Evolutionary conservation across 2,888 invertebrate species (phyloP).

Genomic region (Unio delphinus): DNA sequence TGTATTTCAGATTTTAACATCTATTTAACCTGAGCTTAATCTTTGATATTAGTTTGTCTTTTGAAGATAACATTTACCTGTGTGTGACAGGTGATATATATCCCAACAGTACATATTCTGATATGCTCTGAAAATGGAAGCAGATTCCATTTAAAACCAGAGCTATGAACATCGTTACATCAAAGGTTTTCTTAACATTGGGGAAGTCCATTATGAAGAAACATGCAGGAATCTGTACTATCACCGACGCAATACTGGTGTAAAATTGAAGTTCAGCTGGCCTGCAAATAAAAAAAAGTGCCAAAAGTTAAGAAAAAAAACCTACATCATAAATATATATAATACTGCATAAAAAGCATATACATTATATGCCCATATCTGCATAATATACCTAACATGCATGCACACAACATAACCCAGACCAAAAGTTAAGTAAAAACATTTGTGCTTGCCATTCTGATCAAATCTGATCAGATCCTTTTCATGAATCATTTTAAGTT

Average conservation of each 20-base stretch:
- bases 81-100: conserved; percentile 87
- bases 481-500: too few relatives aligned
- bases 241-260: conserved; percentile 82
- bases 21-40: too few relatives aligned
- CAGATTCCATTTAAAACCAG: conserved; percentile 82
- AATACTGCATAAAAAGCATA: too few relatives aligned
- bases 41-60: background rate
- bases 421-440: too few relatives aligned
- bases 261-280: conserved; percentile 86
- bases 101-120: conserved; percentile 85
- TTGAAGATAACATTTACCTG: conserved; percentile 49
- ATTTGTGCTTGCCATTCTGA: too few relatives aligned
- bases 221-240: conserved; percentile 82
- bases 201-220: conserved; percentile 79
- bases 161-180: conserved; percentile 74
- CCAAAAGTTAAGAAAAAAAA: conserved; percentile 3
- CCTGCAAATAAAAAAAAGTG: conserved; percentile 70
- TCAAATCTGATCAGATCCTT: too few relatives aligned
- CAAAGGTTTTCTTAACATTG: conserved; percentile 73
- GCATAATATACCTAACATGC: too few relatives aligned
- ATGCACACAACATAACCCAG: too few relatives aligned
- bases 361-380: too few relatives aligned
- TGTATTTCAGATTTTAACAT: too few relatives aligned
- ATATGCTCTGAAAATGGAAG: conserved; percentile 86
- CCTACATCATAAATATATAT: background rate